phyloP scores from a whole-genome alignment of 2,888 invertebrate genomes.

The Deroplatys truncata region DNA sequence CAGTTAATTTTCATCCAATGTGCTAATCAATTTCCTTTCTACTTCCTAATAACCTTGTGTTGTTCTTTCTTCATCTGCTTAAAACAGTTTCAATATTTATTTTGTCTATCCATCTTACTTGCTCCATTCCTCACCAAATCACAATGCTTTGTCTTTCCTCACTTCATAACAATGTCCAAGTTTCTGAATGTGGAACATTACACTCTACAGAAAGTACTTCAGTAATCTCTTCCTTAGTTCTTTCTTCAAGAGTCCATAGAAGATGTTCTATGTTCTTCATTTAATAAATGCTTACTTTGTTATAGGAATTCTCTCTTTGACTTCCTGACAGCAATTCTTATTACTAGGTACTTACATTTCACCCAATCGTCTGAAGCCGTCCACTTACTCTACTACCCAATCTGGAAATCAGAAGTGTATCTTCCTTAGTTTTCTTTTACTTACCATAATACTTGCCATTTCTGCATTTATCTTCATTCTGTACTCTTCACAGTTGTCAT shows the following conservation, averaged over 20 bases:
- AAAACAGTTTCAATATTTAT: neutral
- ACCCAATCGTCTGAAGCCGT: neutral
- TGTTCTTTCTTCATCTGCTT: too few relatives aligned
- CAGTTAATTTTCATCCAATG: too few relatives aligned
- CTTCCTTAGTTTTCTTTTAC: neutral
- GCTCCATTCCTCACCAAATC: neutral
- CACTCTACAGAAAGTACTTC: neutral
- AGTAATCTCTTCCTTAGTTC: neutral
- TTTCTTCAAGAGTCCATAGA: too few relatives aligned
- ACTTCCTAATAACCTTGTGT: too few relatives aligned
- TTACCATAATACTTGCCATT: neutral
- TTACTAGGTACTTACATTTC: neutral
- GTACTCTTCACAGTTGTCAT: neutral
- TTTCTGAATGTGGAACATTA: neutral
- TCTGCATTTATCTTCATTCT: neutral
- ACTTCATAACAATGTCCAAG: neutral
- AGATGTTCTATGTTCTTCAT: too few relatives aligned
- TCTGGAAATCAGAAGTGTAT: neutral
- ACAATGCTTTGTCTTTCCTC: neutral
- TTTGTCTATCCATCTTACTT: neutral
- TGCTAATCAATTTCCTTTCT: too few relatives aligned
- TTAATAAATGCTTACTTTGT: too few relatives aligned
- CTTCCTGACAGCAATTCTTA: neutral
- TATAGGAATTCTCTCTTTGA: neutral
- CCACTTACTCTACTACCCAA: neutral